These are phyloP conservation scores for Chloroceryle amazona DNA, from an alignment of 2,797 vertebrate species.

Conservation along the genomic window DNA sequence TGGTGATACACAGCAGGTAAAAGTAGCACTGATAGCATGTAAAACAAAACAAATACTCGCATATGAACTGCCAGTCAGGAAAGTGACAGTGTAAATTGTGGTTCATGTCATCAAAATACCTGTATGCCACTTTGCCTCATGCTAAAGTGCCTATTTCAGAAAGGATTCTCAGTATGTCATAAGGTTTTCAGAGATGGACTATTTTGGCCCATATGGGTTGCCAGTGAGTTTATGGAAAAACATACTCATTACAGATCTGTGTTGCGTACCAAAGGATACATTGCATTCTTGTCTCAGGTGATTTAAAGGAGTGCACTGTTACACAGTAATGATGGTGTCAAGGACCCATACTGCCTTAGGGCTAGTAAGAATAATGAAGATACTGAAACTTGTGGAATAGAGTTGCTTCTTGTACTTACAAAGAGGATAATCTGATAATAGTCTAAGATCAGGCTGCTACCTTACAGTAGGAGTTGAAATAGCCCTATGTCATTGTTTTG, in stretches of 20 bases:
- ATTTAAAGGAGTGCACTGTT: neutral
- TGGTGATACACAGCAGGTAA: neutral
- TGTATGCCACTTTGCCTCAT: neutral
- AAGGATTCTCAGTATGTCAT: neutral
- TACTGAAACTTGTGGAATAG: neutral
- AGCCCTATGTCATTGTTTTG: rapidly evolving
- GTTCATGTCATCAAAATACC: neutral
- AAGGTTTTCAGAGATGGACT: neutral
- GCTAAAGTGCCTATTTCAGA: neutral
- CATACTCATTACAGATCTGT: neutral
- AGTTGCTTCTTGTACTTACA: neutral
- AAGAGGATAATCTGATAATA: neutral
- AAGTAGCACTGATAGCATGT: neutral
- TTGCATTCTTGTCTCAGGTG: neutral
- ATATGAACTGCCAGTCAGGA: neutral
- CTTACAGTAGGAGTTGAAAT: neutral
- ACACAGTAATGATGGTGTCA: neutral
- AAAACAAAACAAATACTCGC: neutral
- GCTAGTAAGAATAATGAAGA: neutral
- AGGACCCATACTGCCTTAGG: neutral
- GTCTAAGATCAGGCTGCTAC: neutral
- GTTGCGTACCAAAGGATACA: neutral
- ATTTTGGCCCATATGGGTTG: neutral
- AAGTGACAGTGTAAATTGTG: neutral
- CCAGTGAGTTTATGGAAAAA: neutral